Conservation (phyloP, 2,888 invertebrate genomes). For the Orchesellides sinensis region DNA sequence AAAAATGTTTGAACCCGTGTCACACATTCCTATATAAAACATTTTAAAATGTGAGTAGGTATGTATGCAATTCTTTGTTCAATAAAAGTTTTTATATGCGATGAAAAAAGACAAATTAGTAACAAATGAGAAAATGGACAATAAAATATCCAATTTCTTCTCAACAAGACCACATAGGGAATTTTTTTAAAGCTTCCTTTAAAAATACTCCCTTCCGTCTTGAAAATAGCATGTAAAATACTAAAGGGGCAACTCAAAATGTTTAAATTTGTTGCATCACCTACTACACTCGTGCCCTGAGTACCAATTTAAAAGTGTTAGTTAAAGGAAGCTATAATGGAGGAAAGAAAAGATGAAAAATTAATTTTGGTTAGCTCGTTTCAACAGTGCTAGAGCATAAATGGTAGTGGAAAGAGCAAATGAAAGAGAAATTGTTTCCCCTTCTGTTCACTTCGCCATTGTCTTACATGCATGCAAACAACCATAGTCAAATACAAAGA, state of each 20-base stretch:
- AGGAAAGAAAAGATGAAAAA: not conserved
- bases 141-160: slow-evolving; percentile 7
- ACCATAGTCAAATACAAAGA: not conserved
- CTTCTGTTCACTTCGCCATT: not conserved
- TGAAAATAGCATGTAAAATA: not conserved
- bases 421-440: slow-evolving; percentile 28
- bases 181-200: not conserved
- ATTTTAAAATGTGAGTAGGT: not conserved
- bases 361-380: slow-evolving; percentile 12
- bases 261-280: slow-evolving; percentile 22
- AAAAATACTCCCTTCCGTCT: too few relatives aligned
- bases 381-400: not conserved
- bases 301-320: slow-evolving; percentile 2
- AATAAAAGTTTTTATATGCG: too few relatives aligned
- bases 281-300: slow-evolving; percentile 21
- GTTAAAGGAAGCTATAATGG: not conserved
- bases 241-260: not conserved
- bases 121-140: not conserved
- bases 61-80: not conserved
- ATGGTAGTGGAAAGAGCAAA: not conserved
- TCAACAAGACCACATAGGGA: not conserved
- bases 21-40: not conserved
- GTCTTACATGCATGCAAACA: not conserved
- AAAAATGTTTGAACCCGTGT: not conserved
- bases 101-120: not conserved